These are phyloP conservation scores for Neuroscelio doddi DNA, from an alignment of 2,888 invertebrate species.

Conservation along the genomic window DNA sequence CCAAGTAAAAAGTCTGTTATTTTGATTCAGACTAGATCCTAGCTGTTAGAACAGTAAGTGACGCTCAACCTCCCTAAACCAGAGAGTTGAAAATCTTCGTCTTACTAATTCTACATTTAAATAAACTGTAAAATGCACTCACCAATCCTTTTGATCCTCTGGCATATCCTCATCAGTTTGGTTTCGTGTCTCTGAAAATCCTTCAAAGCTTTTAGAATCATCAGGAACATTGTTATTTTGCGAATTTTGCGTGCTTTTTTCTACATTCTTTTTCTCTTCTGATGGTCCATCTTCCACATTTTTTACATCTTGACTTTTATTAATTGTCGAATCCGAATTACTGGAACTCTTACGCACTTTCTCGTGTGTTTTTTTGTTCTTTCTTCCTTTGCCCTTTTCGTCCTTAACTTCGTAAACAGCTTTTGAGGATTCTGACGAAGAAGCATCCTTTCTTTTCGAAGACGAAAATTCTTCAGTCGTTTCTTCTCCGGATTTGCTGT, in stretches of 20 bases:
- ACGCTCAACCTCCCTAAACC: too few species aligned
- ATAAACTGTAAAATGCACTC: constrained; percentile 3
- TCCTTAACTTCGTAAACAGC: constrained; percentile 49
- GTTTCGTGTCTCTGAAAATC: constrained; percentile 1
- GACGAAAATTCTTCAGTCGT: too few species aligned
- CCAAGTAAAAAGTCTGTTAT: too few species aligned
- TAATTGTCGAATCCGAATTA: constrained; percentile 34
- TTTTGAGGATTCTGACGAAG: constrained; percentile 46
- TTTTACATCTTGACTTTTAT: constrained; percentile 13
- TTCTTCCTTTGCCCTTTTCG: constrained; percentile 49
- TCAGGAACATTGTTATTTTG: constrained; percentile 5
- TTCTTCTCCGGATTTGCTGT: constrained; percentile 53
- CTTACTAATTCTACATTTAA: too few species aligned
- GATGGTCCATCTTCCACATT: not conserved
- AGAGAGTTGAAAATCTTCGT: too few species aligned
- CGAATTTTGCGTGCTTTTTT: constrained; percentile 19
- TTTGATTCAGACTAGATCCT: too few species aligned
- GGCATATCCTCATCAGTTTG: constrained; percentile 2
- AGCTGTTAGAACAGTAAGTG: too few species aligned
- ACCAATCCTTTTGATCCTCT: constrained; percentile 20
- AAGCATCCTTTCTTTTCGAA: constrained; percentile 50
- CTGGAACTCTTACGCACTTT: constrained; percentile 47
- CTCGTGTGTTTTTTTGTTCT: constrained; percentile 49
- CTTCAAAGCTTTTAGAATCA: constrained; percentile 11
- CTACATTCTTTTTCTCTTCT: constrained; percentile 21